Percentiles rank a stretch among this genome's conserved stretches.
These are phyloP conservation scores for Magallana angulata DNA, from an alignment of 1,140 invertebrate species.

Conservation along the genomic window DNA sequence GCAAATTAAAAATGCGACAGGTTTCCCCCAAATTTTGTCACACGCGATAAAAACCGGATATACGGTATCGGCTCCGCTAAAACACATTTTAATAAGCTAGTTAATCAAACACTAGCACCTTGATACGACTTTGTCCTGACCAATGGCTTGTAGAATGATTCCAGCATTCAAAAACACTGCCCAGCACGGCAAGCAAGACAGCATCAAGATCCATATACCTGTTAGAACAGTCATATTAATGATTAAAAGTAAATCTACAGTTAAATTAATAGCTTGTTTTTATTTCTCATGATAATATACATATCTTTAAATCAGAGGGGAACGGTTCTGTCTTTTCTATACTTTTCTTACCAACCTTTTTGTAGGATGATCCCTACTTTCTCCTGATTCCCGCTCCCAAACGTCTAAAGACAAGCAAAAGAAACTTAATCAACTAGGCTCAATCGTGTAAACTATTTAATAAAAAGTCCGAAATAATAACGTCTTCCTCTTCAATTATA, in stretches of 20 bases:
- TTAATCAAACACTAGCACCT: neutral
- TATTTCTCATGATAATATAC: neutral
- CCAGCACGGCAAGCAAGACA: neutral
- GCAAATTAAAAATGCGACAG: too few relatives aligned
- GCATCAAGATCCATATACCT: conserved; percentile 8
- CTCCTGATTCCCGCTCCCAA: neutral
- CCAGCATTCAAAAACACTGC: neutral
- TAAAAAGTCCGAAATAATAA: too few relatives aligned
- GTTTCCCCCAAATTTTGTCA: too few relatives aligned
- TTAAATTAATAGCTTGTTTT: neutral
- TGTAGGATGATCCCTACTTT: conserved; percentile 6
- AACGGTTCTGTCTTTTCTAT: too few relatives aligned
- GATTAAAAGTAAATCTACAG: too few relatives aligned
- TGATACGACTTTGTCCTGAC: neutral
- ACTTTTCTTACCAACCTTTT: neutral
- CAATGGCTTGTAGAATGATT: neutral
- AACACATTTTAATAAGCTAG: too few relatives aligned
- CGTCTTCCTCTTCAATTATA: too few relatives aligned
- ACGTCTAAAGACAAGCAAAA: neutral
- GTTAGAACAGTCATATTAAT: neutral
- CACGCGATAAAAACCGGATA: too few relatives aligned
- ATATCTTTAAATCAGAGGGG: neutral
- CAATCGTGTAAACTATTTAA: too few relatives aligned
- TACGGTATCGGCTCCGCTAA: too few relatives aligned
- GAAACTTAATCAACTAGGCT: neutral